A percentile compares a stretch with the other conserved stretches of the same genome.
phyloP scores from a whole-genome alignment of 2,888 invertebrate species.

The Tachina fera region DNA sequence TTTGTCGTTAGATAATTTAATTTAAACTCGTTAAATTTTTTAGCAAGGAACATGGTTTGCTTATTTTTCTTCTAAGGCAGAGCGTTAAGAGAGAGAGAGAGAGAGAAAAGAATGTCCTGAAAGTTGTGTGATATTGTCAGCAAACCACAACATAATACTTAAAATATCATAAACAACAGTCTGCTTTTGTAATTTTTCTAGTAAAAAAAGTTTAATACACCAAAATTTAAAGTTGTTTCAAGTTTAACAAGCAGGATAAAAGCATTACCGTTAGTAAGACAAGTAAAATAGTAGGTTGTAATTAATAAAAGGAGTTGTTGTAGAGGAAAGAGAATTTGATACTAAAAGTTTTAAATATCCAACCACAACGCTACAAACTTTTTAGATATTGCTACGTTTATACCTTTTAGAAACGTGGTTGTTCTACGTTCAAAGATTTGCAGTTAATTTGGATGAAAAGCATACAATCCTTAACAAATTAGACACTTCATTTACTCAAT shows the following conservation, averaged over 20 bases:
- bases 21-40: conserved; percentile 53
- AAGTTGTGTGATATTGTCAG: conserved; percentile 11
- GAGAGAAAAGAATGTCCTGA: background rate
- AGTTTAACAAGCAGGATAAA: background rate
- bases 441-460: no score
- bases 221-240: background rate
- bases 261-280: background rate
- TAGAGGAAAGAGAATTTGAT: no score
- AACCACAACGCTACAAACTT: no score
- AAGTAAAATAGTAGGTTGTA: background rate
- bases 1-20: conserved; percentile 42
- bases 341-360: no score
- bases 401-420: no score
- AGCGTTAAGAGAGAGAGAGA: background rate
- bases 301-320: no score
- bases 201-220: background rate
- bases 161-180: conserved; percentile 30
- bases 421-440: no score
- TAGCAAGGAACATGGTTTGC: conserved; percentile 4
- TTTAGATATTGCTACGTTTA: no score
- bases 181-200: conserved; percentile 4
- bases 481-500: no score
- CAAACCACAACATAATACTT: conserved; percentile 10
- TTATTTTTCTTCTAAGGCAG: no score
- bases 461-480: no score